Evolutionary conservation across 64 coral and sea anemone species (phyloP), one percentile per base, ranked within the genome.

Genomic region (Acropora tenuis): DNA sequence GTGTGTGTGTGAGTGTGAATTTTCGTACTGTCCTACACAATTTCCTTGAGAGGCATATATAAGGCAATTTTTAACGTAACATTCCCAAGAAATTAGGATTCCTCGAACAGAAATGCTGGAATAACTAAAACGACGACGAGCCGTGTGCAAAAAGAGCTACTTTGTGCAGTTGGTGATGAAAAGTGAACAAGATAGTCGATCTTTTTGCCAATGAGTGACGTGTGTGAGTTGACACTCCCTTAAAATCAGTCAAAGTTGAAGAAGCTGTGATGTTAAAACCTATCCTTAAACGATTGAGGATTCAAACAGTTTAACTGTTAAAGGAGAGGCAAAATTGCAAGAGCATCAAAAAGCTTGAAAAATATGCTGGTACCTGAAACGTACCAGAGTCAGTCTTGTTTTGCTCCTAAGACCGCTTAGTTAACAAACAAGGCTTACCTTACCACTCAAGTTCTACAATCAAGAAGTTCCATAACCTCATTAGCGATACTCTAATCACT

Each of bases 371-470:
- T 11, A 48, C n/a, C 61, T 20, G 57, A 83, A 83, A 16, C 63
- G 40, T 49, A 47, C 44, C 46, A 49, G 17, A 30, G 8, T 48
- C 20, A 20, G 82, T 8, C 19, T 71, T 65, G 44, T 85, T 85
- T 85, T 65, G 82, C 18, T 46, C 82, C 63, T 72, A 5, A 4
- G 43, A 85, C 47, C 18, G 45, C 46, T 43, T 5, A 47, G 18
- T 19, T 85, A 20, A 47, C 43, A 68, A 2, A 1, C 43, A 85
- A 71, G 18, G 48, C 82, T 85, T 50, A 85, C 82, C 82, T 85
- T 85, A 67, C 17, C 15, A 85, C 41, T 85, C 82, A 85, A 85
- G 16, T 44, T 85, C 61, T 85, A 49, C 44, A 48, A n/a, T 72
- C 63, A 68, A 85, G 65, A 85, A n/a, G 66, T 47, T 71, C 82